Evolutionary conservation across 2,113 vertebrate species (phyloP), one percentile per base, ranked within the genome.

Genomic region (Chaenogobius annularis): DNA sequence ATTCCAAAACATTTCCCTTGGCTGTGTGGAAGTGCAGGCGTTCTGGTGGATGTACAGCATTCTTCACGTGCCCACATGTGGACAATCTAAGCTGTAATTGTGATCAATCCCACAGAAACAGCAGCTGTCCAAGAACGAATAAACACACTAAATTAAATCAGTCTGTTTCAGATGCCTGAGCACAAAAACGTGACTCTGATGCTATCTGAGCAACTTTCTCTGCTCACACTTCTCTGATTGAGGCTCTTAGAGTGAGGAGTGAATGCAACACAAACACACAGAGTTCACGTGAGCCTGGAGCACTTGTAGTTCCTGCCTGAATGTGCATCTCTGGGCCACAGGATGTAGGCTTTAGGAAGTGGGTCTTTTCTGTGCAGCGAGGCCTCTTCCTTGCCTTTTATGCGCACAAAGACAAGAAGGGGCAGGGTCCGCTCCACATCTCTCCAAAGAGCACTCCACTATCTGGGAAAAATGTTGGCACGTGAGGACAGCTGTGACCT

Each of bases 391-490:
- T 90, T 85, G 68, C 72, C 85, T 91, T 92, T 92, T 87, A 91
- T 90, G 90, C 86, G 85, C 82, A 91, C 88, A 93, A 91, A 91
- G 88, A 87, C 78, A 73, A 93, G 86, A 93, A 91, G 83, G 81
- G 89, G 85, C 68, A 83, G 85, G 88, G 90, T 85, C 83, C 55
- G 75, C 76, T 68, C 79, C 31, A 14, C 74, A 73, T 78, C 80
- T 77, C 72, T 86, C 85, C 84, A 77, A 81, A 82, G 86, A 83
- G 83, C 66, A 73, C 80, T 86, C 77, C 56, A 71, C 75, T 85
- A 87, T 88, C 87, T 87, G 88, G 82, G 70, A 87, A 83, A 69
- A 68, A 68, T 17, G 78, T 80, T 78, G 71, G 63, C 67, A 73
- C 55, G 69, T 77, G 76, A 85, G 76, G 82, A 84, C 66, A 77